Evolutionary conservation across 2,797 vertebrate species (phyloP).

Genomic region (Scarus forsteni): DNA sequence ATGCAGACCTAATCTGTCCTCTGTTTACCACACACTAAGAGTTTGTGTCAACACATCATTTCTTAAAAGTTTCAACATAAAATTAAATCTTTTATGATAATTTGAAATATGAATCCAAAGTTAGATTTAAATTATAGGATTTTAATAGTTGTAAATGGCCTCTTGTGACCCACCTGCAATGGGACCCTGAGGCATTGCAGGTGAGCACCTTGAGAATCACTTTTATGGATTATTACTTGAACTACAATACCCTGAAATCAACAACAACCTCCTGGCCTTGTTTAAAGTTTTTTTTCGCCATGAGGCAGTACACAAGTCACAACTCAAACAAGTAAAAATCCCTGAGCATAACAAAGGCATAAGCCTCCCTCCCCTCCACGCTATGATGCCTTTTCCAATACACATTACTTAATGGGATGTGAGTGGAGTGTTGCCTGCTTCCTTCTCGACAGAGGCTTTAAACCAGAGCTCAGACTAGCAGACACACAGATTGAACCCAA

Average conservation of each 20-base stretch:
- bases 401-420: slow-evolving; percentile 42
- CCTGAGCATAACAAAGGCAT: slow-evolving; percentile 43
- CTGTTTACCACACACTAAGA: too few relatives aligned
- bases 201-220: too few relatives aligned
- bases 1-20: too few relatives aligned
- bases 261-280: slow-evolving; percentile 1
- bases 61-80: too few relatives aligned
- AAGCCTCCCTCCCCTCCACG: slow-evolving; percentile 28
- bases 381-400: slow-evolving; percentile 39
- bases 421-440: slow-evolving; percentile 34
- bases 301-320: slow-evolving; percentile 1
- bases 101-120: too few relatives aligned
- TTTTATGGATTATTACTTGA: neutral
- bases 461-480: slow-evolving; percentile 16
- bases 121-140: too few relatives aligned
- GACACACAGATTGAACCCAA: slow-evolving; percentile 37
- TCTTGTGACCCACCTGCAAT: too few relatives aligned
- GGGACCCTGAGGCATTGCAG: too few relatives aligned
- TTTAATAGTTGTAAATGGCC: too few relatives aligned
- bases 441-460: slow-evolving; percentile 25
- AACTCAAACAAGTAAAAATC: slow-evolving; percentile 32
- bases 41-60: too few relatives aligned
- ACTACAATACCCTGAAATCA: slow-evolving; percentile 19
- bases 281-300: too few relatives aligned
- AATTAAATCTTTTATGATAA: too few relatives aligned